Evolutionary conservation across 2,797 vertebrate genomes (phyloP), one percentile per base, ranked within the genome.

Genomic region (Sebastes oblongus): DNA sequence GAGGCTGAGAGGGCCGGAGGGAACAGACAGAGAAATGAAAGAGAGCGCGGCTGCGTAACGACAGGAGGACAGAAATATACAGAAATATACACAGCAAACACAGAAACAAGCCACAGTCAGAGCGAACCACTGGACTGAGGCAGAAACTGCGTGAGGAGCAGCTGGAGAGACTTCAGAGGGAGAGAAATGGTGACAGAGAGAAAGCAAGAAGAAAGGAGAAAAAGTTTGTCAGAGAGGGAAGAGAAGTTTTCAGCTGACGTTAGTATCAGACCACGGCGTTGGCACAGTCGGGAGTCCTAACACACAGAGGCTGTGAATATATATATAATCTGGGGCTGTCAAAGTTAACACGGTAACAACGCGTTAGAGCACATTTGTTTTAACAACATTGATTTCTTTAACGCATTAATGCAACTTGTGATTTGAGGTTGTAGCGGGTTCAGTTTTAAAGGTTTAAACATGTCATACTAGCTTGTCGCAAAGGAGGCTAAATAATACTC

Each of bases 1-100:
- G 67, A 82, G 82, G 59, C 61, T 14, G 70, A 84, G 80, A 77
- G 80, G 36, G 13, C 66, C 20, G 7, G 22, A 39, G 81, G 73
- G 61, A 71, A 20, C 12, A 66, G 55, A 80, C 14, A 65, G 72
- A 72, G 73, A 29, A 64, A 74, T 71, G 66, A 84, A 72, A 84
- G 79, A 61, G 66, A 66, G 66, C 64, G 6, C 14, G 27, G 56
- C 42, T 13, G 39, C 7, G 6, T 73, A 61, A 80, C 1, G 7
- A 73, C 59, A 25, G 84, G 62, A 42, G 46, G 46, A 52, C 46
- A 20, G 46, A 52, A 46, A 46, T 46, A 46, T 39, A 39, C 36
- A 0, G 36, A 39, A 39, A 39, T 39, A 39, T 39, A 39, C 42
- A 46, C 42, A 46, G 42, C 42, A 46, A 46, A 46, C 42, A 46